These are phyloP conservation scores for Ianthella basta DNA, from an alignment of 37 sponge, comb jelly and placozoan genomes.

Conservation along the genomic window DNA sequence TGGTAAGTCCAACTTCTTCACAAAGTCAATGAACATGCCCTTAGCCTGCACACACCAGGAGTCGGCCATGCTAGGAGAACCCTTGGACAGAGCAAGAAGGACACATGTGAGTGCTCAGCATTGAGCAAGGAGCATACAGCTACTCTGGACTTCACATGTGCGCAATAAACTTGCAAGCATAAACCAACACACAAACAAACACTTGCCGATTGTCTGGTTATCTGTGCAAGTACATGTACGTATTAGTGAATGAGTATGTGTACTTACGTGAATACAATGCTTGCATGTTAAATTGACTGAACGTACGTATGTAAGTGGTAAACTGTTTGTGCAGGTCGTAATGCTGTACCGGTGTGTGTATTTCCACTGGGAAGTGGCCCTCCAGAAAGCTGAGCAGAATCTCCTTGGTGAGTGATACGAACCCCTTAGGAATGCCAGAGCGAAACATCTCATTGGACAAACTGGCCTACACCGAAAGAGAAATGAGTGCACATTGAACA, in stretches of 20 bases:
- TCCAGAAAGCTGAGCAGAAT: constrained; percentile 52
- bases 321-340: too few relatives aligned
- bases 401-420: constrained; percentile 61
- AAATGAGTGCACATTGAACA: too few relatives aligned
- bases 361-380: constrained; percentile 49
- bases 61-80: not conserved
- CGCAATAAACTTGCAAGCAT: too few relatives aligned
- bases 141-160: too few relatives aligned
- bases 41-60: constrained; percentile 58
- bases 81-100: not conserved
- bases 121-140: too few relatives aligned
- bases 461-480: constrained; percentile 44
- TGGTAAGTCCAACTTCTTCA: constrained; percentile 43
- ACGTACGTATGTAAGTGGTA: too few relatives aligned
- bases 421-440: constrained; percentile 19
- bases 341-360: constrained; percentile 24
- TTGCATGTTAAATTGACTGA: too few relatives aligned
- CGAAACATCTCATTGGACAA: constrained; percentile 34
- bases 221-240: too few relatives aligned
- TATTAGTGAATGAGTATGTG: too few relatives aligned
- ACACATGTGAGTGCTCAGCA: not conserved
- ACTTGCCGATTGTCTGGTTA: too few relatives aligned
- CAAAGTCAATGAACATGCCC: constrained; percentile 47
- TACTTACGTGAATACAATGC: too few relatives aligned
- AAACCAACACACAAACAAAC: too few relatives aligned